These are phyloP conservation scores for Drosophila vallismaia DNA, from an alignment of 2,888 invertebrate species.

Conservation along the genomic window DNA sequence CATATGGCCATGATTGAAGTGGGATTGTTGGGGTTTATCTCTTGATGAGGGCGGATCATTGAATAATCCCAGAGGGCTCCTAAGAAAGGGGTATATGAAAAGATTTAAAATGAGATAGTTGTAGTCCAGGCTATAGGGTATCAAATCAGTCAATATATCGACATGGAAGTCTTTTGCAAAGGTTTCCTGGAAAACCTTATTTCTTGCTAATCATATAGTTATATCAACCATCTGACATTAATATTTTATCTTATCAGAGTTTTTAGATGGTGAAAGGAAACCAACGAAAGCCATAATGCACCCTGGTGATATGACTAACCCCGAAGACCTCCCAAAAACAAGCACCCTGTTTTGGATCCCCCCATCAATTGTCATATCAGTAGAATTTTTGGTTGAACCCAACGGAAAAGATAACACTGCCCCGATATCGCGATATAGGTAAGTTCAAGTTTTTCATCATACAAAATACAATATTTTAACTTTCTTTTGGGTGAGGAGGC, in stretches of 20 bases:
- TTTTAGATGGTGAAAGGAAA: conserved; percentile 11
- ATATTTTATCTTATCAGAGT: conserved; percentile 39
- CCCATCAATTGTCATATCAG: conserved; percentile 39
- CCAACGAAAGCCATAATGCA: conserved; percentile 50
- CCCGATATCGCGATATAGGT: conserved; percentile 44
- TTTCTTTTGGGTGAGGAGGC: conserved; percentile 8
- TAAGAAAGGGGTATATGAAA: too few relatives aligned
- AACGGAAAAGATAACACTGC: conserved; percentile 25
- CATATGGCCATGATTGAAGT: conserved; percentile 20
- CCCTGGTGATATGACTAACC: background rate
- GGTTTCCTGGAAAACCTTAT: conserved; percentile 22
- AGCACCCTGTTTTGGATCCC: conserved; percentile 50
- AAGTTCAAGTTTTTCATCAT: conserved; percentile 49
- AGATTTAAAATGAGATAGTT: too few relatives aligned
- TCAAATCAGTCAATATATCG: conserved; percentile 11
- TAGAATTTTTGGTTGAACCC: conserved; percentile 26
- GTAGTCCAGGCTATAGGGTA: conserved; percentile 5
- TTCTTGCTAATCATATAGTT: conserved; percentile 17
- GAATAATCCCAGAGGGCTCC: background rate
- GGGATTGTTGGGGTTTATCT: conserved; percentile 1
- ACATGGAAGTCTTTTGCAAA: conserved; percentile 14
- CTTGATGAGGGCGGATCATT: conserved; percentile 11
- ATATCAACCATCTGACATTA: conserved; percentile 23
- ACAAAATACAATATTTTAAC: conserved; percentile 17
- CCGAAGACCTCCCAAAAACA: background rate